Evolutionary conservation across 2,797 vertebrate genomes (phyloP).

Genomic region (Thripadectes ignobilis): DNA sequence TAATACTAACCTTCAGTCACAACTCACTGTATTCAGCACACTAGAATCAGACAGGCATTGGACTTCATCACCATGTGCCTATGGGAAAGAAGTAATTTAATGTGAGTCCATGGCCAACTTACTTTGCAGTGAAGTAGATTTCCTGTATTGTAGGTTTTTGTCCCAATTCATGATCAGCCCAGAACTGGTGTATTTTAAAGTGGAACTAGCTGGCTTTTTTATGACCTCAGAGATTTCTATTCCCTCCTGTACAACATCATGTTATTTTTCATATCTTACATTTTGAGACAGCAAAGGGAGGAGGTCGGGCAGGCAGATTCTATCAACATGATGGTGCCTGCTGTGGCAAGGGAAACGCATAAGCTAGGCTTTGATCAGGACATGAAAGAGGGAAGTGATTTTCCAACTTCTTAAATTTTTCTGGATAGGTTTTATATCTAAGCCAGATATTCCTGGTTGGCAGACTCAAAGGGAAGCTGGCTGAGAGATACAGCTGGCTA

Average conservation of each 20-base stretch:
- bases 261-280: not conserved
- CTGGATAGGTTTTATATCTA: not conserved
- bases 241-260: not conserved
- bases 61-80: not conserved
- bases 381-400: slow-evolving; percentile 5
- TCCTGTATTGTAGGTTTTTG: not conserved
- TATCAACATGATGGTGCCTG: not conserved
- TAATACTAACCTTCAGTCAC: not conserved
- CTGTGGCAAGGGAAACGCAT: not conserved
- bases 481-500: not conserved
- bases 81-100: slow-evolving; percentile 2
- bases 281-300: not conserved
- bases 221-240: slow-evolving; percentile 2
- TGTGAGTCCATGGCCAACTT: not conserved
- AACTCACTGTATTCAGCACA: not conserved
- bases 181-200: not conserved
- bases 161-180: not conserved
- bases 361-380: slow-evolving; percentile 1
- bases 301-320: not conserved
- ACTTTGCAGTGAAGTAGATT: slow-evolving; percentile 18
- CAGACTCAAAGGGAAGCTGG: not conserved
- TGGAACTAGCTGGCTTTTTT: not conserved
- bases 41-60: not conserved
- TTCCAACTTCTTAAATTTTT: not conserved
- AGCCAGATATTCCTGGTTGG: not conserved